Base-by-base conservation (phyloP, 2,797 vertebrate species). In the Myotis findleyi region DNA sequence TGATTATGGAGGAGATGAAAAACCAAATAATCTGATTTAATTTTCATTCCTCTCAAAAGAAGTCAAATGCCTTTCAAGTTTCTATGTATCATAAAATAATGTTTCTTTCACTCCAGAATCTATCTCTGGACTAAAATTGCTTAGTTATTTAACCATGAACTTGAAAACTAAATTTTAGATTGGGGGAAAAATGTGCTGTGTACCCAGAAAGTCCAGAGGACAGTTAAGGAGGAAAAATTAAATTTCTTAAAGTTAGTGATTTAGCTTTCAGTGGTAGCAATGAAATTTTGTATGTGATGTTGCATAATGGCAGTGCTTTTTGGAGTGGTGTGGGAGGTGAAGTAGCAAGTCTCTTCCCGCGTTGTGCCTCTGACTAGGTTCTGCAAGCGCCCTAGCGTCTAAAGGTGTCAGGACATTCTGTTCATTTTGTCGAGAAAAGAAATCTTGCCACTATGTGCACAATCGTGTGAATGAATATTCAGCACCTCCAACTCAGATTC, bases 351-450 rank as follows among this genome's bases (percentile, higher is more conserved):
- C 72, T 51, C 72, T 76, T 86, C 73, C 27, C 66, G 69, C 25
- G 13, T 33, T 44, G 64, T 93, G 0, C 41, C 69, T 86, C 66
- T 73, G 71, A 80, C 13, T 0, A 84, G 64, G 21, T 30, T 91
- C 91, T 38, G 51, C 62, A 75, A 84, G 62, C 72, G 36, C 11
- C 38, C 33, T 36, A 87, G 33, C 18, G 30, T 76, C 89, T 68
- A 49, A 87, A 95, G 89, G 91, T 79, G 72, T 93, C 38, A 9
- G 94, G 83, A 97, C 89, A 77, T 81, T 92, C 90, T 64, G 89
- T 59, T 94, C 90, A 6, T 33, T 33, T 36, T 82, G 87, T 93
- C 87, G 64, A 89, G 95, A 95, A 94, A 79, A 95, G 93, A 95
- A 95, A 87, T 71, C 91, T 88, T 3, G 0, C 88, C 1, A 3